These are phyloP conservation scores for Sebastiscus tertius DNA, from an alignment of 2,797 vertebrate genomes.

Conservation along the genomic window DNA sequence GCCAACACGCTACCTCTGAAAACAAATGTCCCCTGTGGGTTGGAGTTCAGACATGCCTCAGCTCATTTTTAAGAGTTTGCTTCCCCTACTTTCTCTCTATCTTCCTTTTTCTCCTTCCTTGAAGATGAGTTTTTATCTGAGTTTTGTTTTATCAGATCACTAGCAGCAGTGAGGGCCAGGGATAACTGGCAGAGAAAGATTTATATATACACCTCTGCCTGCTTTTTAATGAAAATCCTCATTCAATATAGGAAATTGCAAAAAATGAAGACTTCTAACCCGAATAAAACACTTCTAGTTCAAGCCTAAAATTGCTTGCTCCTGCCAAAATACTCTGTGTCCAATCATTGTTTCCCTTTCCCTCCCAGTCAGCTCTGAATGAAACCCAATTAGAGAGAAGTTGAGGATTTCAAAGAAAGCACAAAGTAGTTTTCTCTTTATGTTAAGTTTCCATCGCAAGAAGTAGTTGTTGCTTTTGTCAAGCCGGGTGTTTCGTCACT, in stretches of 20 bases:
- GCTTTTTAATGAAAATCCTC: conserved; percentile 31
- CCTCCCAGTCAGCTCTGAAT: conserved; percentile 34
- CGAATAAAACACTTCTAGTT: neutral
- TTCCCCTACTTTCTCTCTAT: conserved; percentile 17
- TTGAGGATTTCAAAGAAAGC: conserved; percentile 63
- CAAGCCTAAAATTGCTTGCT: conserved; percentile 21
- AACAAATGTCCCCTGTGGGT: conserved; percentile 62
- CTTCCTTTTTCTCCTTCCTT: neutral
- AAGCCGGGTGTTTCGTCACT: conserved; percentile 65
- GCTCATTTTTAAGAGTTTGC: conserved; percentile 45
- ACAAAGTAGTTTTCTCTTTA: conserved; percentile 32
- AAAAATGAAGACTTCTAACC: conserved; percentile 1
- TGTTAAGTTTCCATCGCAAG: conserved; percentile 45
- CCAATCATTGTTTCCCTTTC: conserved; percentile 39
- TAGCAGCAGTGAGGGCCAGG: neutral
- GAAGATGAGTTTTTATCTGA: conserved; percentile 27
- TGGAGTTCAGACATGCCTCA: conserved; percentile 57
- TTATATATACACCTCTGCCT: neutral
- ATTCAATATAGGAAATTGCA: conserved; percentile 7
- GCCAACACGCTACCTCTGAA: conserved; percentile 43
- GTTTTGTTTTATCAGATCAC: conserved; percentile 42
- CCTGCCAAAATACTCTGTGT: conserved; percentile 16
- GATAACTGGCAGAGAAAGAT: neutral
- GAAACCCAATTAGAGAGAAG: conserved; percentile 70
- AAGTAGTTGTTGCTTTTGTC: conserved; percentile 68